These are phyloP conservation scores for Cylindroiulus punctatus DNA, from an alignment of 2,888 invertebrate species.

Conservation along the genomic window DNA sequence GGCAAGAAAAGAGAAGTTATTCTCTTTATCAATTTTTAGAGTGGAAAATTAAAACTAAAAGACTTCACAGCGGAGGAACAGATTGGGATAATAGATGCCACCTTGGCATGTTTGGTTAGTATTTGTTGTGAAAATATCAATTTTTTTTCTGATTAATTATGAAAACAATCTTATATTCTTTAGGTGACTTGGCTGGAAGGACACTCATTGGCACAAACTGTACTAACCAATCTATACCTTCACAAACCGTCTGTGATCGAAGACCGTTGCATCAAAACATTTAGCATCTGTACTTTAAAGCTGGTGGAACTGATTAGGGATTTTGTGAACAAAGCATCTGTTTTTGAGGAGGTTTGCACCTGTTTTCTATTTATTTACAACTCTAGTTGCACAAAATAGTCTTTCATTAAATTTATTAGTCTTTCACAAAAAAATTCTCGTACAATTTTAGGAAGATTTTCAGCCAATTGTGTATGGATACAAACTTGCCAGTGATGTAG, in stretches of 20 bases:
- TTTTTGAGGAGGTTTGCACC: constrained; percentile 71
- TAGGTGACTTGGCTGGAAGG: constrained; percentile 96
- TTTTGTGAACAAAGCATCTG: constrained; percentile 73
- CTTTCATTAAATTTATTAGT: no score
- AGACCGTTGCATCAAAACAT: constrained; percentile 84
- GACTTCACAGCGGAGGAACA: constrained; percentile 80
- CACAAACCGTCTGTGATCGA: constrained; percentile 88
- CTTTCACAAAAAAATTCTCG: not conserved
- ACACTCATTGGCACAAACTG: constrained; percentile 94
- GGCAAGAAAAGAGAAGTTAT: not conserved
- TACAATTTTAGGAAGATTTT: constrained; percentile 80
- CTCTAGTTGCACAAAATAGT: no score
- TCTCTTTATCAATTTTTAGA: constrained; percentile 67
- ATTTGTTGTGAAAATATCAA: not conserved
- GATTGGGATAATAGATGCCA: constrained; percentile 93
- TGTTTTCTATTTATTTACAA: not conserved
- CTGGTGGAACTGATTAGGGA: constrained; percentile 88
- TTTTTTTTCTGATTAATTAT: constrained; percentile 53
- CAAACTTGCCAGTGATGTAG: constrained; percentile 81
- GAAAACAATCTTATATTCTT: no score
- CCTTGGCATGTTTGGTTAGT: constrained; percentile 84
- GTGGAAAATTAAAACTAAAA: constrained; percentile 80
- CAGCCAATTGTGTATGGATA: constrained; percentile 93
- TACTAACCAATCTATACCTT: constrained; percentile 94
- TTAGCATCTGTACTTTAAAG: constrained; percentile 88